Base-by-base conservation (phyloP, 2,888 invertebrate genomes). In the Actias luna region DNA sequence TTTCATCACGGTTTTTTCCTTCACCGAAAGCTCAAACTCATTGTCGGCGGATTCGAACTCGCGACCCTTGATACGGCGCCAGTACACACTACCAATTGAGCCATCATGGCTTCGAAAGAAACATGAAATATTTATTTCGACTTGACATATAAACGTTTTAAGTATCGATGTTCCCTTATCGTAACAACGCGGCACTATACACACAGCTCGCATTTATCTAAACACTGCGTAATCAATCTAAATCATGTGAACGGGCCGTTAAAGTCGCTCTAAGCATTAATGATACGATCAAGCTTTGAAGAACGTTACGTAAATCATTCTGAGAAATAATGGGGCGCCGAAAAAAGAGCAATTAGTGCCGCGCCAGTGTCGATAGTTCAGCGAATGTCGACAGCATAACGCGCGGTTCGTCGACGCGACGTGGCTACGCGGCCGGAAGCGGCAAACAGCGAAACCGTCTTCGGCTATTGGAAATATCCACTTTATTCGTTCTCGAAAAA, bases 331-430 rank as follows among this genome's bases (percentile, higher is more conserved):
- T 79, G 81, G 76, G 68, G 46, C 46, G 68, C 67, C 74, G 80
- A 80, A 84, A 91, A 92, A 89, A 88, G 84, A 84, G 84, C 88
- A 89, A 89, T 89, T 92, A 92, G 91, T 88, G 91, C 81, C 88
- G 91, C 80, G 82, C 86, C 78, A 76, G 74, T 80, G 87, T 89
- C 88, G 89, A 90, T 89, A 88, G 89, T 88, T 89, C 85, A 85
- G 85, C 88, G 88, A 85, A 89, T 88, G 90, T 91, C 90, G 90
- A 91, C 90, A 89, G 80, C 82, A 87, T 88, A 85, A 87, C 87
- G 79, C 76, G 72, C 81, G 79, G 79, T 79, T 73, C 82, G 81
- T 25, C 22, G 36, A 14, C 33, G 16, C 36, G 36, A 88, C 88
- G 89, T 87, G 89, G 86, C 88, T 87, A 84, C 85, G 83, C 83